These are phyloP conservation scores for Cebus imitator DNA, from an alignment of 2,113 vertebrate genomes.

Conservation along the genomic window DNA sequence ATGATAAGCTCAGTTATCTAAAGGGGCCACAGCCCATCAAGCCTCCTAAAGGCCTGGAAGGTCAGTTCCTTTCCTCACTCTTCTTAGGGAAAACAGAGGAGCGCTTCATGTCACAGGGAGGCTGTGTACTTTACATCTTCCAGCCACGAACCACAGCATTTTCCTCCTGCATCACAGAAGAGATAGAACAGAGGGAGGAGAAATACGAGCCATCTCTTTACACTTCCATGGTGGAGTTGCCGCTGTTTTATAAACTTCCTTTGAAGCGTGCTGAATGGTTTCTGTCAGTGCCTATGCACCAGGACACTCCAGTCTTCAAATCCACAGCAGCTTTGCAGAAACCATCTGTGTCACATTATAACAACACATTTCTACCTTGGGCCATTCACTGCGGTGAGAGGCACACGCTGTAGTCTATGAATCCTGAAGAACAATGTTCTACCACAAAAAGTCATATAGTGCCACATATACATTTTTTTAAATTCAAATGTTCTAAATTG, in stretches of 20 bases:
- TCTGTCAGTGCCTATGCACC: not conserved
- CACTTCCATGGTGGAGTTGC: accelerated
- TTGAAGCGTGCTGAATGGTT: not conserved
- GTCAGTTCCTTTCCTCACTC: not conserved
- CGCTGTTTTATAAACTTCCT: not conserved
- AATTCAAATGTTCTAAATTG: not conserved
- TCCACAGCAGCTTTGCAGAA: not conserved
- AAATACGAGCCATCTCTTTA: not conserved
- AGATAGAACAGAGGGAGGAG: not conserved
- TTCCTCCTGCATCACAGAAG: not conserved
- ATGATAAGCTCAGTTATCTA: not conserved
- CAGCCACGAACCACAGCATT: not conserved
- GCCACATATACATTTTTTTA: not conserved
- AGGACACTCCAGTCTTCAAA: not conserved
- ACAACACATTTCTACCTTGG: not conserved
- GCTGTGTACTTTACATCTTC: not conserved
- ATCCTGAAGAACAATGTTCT: not conserved
- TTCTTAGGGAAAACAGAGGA: not conserved
- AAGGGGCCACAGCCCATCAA: not conserved
- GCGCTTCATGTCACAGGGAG: not conserved
- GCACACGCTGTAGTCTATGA: not conserved
- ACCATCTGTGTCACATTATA: not conserved
- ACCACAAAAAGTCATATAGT: not conserved
- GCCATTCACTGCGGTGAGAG: not conserved
- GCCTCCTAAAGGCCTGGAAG: not conserved